Evolutionary conservation across 2,888 invertebrate genomes (phyloP).

Genomic region (Melitaea athalia): DNA sequence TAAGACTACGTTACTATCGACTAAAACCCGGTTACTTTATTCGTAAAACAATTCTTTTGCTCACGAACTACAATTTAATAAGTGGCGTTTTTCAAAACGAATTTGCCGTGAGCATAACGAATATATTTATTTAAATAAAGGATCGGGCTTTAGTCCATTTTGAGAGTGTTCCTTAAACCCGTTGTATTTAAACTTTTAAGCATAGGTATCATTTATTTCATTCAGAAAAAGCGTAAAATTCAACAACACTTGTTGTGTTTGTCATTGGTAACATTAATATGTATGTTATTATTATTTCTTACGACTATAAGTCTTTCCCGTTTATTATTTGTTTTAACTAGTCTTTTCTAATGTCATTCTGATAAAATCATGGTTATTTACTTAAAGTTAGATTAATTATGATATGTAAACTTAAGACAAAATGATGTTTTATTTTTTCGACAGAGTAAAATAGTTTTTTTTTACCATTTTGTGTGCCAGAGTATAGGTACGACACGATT

Average conservation of each 20-base stretch:
- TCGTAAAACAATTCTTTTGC: too few relatives aligned
- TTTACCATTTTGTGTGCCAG: conserved; percentile 18
- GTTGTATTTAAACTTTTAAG: neutral
- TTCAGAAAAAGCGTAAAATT: too few relatives aligned
- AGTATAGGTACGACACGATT: conserved; percentile 1
- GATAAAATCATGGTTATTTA: conserved; percentile 2
- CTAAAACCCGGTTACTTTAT: too few relatives aligned
- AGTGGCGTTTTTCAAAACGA: too few relatives aligned
- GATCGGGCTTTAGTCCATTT: neutral
- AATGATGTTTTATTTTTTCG: neutral
- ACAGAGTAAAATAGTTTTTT: neutral
- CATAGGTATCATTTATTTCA: too few relatives aligned
- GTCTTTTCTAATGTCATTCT: conserved; percentile 7
- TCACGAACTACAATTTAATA: too few relatives aligned
- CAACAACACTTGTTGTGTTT: conserved; percentile 15
- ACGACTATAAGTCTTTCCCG: conserved; percentile 14
- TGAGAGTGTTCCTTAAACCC: neutral
- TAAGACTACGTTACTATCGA: neutral
- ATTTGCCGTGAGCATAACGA: too few relatives aligned
- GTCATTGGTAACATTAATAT: conserved; percentile 31
- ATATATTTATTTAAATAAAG: too few relatives aligned
- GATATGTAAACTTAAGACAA: neutral
- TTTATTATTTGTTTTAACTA: conserved; percentile 17
- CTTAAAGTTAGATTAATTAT: neutral
- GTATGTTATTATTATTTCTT: conserved; percentile 19